phyloP scores from a whole-genome alignment of 2,797 vertebrate species.

The Acridotheres tristis region DNA sequence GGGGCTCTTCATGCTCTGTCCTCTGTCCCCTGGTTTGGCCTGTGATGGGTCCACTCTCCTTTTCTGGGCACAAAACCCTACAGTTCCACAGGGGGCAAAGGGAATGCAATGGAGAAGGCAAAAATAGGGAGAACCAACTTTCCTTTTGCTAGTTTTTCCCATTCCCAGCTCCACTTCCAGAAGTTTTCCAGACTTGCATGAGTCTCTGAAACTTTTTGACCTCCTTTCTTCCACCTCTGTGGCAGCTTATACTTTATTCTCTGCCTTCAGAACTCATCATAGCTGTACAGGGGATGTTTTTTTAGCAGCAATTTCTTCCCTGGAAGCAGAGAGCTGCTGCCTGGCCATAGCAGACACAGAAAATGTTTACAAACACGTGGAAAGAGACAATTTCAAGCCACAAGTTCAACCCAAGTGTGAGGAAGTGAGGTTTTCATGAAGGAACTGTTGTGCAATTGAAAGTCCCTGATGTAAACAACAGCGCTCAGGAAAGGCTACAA shows the following conservation, averaged over 20 bases:
- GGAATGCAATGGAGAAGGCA: neutral
- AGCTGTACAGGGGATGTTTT: neutral
- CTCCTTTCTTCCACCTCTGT: neutral
- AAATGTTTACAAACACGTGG: neutral
- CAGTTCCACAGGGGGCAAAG: accelerated
- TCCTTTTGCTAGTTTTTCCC: neutral
- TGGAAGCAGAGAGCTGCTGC: neutral
- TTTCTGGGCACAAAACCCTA: neutral
- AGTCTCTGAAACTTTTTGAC: neutral
- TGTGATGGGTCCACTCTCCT: neutral
- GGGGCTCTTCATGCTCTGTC: neutral
- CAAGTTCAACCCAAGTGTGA: neutral
- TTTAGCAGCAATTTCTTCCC: neutral
- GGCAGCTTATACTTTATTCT: neutral
- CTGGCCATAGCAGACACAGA: neutral
- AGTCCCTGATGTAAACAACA: conserved; percentile 40
- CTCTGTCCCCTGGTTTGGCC: neutral
- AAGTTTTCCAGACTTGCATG: neutral
- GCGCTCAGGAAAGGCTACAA: neutral
- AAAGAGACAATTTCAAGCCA: neutral
- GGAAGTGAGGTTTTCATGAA: neutral
- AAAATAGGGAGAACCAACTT: neutral
- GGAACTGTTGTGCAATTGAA: neutral
- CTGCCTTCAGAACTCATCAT: neutral
- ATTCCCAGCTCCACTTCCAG: neutral